Evolutionary conservation across 2,113 vertebrate genomes (phyloP).

Genomic region (Pyrgilauda ruficollis): DNA sequence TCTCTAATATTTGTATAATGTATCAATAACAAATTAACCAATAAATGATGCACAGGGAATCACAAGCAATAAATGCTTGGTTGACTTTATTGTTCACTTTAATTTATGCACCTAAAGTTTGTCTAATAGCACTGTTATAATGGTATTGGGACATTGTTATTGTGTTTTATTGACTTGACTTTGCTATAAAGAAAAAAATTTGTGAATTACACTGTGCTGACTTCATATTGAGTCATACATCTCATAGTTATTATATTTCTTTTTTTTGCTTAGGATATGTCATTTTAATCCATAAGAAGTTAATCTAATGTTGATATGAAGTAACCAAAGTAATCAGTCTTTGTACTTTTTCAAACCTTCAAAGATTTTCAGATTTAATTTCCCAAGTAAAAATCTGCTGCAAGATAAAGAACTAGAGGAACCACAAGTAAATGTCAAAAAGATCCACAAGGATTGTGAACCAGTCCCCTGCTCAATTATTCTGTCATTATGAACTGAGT

Average conservation of each 20-base stretch:
- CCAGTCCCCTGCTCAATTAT: conserved; percentile 12
- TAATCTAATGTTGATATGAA: conserved; percentile 30
- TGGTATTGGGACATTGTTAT: neutral
- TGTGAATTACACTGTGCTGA: neutral
- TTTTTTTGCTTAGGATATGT: neutral
- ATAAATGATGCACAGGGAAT: neutral
- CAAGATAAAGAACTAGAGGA: conserved; percentile 15
- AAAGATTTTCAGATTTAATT: conserved; percentile 12
- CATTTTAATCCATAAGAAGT: neutral
- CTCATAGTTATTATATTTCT: neutral
- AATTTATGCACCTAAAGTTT: neutral
- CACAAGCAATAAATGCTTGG: neutral
- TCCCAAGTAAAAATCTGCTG: conserved; percentile 1
- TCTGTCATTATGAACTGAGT: conserved; percentile 36
- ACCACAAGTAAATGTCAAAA: conserved; percentile 15
- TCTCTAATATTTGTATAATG: neutral
- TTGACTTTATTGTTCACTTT: neutral
- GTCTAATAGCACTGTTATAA: neutral
- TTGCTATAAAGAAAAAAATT: neutral
- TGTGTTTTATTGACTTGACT: neutral
- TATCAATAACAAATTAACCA: neutral
- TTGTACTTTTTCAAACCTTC: neutral
- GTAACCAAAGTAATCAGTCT: neutral
- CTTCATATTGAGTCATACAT: neutral
- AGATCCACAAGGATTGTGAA: neutral